Evolutionary conservation across 2,113 vertebrate species (phyloP).

Genomic region (Machaerirhynchus nigripectus): DNA sequence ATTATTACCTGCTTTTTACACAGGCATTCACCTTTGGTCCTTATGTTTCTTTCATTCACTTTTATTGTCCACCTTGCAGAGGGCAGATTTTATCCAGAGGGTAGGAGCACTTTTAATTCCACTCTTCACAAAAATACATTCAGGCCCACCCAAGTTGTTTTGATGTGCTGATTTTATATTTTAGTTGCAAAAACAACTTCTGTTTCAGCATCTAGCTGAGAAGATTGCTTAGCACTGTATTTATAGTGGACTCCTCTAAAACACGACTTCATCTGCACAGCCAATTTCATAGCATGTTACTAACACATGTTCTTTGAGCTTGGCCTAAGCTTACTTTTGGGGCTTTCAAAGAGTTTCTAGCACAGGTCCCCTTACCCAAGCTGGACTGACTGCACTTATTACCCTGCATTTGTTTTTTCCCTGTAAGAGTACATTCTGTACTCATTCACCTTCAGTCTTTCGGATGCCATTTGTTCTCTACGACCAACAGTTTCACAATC

Average conservation of each 20-base stretch:
- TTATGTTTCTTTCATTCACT: not conserved
- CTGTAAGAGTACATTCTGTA: not conserved
- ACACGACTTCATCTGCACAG: not conserved
- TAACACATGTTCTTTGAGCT: not conserved
- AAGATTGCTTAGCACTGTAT: not conserved
- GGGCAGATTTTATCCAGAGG: not conserved
- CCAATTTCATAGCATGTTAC: not conserved
- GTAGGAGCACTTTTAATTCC: not conserved
- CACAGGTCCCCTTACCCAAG: not conserved
- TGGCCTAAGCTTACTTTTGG: not conserved
- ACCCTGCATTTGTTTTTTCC: not conserved
- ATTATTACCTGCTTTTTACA: not conserved
- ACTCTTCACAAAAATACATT: not conserved
- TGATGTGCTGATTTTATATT: not conserved
- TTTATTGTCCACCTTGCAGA: not conserved
- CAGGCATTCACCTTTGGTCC: not conserved
- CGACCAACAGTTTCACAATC: not conserved
- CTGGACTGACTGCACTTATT: not conserved
- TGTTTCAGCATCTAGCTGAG: not conserved
- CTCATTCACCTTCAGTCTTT: not conserved
- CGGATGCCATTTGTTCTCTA: not conserved
- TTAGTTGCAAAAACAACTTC: not conserved
- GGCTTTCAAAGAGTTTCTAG: not conserved
- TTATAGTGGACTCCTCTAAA: not conserved
- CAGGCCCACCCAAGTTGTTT: not conserved